Evolutionary conservation across 2,888 invertebrate species (phyloP), one percentile per base, ranked within the genome.

Genomic region (Carpatolechia fugitivella): DNA sequence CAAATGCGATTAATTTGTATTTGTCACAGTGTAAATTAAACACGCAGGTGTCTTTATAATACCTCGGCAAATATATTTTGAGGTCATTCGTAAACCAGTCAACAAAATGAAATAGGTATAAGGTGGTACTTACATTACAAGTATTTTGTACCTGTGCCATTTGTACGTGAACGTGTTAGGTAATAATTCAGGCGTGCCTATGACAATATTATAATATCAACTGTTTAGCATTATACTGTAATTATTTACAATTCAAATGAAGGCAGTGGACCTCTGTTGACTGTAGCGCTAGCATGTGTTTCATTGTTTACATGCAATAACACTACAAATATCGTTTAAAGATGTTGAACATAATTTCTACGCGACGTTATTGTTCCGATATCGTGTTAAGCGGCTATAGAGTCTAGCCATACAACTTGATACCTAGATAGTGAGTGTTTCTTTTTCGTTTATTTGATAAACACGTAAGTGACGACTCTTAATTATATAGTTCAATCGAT

Each of bases 171-270:
- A 35, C 41, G 29, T 44, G 38, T n/a, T 52, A 41, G 16, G 36
- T 36, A 51, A 50, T 56, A 59, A 52, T 29, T 36, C 29, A 53
- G 40, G 52, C 59, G 59, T 59, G 56, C 55, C 51, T 50, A 49
- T 46, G 33, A 53, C 44, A 48, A n/a, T n/a, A n/a, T 35, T 52
- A 48, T 48, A 53, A 38, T 35, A 36, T 48, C 13, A 49, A 40
- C 33, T 49, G 29, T 48, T 29, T 44, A 35, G 46, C 38, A 35
- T 48, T 16, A 47, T 20, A 48, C 33, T 41, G 55, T 36, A 33
- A 30, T 29, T 56, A 68, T 66, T 65, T 65, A 62, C 65, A 68
- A 67, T 67, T 63, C 64, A 62, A 63, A 66, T 64, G 54, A 55
- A 57, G 35, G 33, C 14, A 41, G 48, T 48, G 31, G 31, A 16